Conservation (phyloP, 2,797 vertebrate genomes). For the Chaunax sp. region DNA sequence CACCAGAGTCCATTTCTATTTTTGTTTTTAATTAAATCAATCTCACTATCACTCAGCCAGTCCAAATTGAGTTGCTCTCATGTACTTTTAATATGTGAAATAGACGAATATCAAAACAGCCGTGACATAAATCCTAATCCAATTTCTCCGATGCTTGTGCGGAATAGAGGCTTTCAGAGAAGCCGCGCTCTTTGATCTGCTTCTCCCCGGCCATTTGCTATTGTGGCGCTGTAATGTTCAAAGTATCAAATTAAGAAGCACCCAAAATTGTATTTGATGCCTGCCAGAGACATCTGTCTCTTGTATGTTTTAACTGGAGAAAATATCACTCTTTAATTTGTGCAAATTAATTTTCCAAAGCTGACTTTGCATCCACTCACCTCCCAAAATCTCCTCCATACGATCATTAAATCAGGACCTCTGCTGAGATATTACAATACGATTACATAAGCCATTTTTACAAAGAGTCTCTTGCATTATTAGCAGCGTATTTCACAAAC, state of each 20-base stretch:
- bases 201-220: constrained; percentile 49
- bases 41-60: constrained; percentile 62
- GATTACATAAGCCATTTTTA: constrained; percentile 8
- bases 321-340: constrained; percentile 1
- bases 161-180: constrained; percentile 58
- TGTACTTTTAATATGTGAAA: constrained; percentile 64
- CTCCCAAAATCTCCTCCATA: constrained; percentile 1
- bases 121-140: constrained; percentile 72
- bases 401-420: constrained; percentile 9
- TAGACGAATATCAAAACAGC: constrained; percentile 69
- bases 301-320: constrained; percentile 16
- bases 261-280: constrained; percentile 52
- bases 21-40: constrained; percentile 70
- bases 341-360: constrained; percentile 13
- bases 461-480: constrained; percentile 18
- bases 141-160: constrained; percentile 60
- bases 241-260: constrained; percentile 61
- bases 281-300: constrained; percentile 15
- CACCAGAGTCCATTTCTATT: constrained; percentile 48
- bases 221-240: constrained; percentile 38
- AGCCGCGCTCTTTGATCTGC: constrained; percentile 58
- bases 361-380: constrained; percentile 8
- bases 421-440: constrained; percentile 2
- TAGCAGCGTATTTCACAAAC: constrained; percentile 11
- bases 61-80: constrained; percentile 69